Evolutionary conservation across 2,888 invertebrate species (phyloP).

Genomic region (Cordilura impudica): DNA sequence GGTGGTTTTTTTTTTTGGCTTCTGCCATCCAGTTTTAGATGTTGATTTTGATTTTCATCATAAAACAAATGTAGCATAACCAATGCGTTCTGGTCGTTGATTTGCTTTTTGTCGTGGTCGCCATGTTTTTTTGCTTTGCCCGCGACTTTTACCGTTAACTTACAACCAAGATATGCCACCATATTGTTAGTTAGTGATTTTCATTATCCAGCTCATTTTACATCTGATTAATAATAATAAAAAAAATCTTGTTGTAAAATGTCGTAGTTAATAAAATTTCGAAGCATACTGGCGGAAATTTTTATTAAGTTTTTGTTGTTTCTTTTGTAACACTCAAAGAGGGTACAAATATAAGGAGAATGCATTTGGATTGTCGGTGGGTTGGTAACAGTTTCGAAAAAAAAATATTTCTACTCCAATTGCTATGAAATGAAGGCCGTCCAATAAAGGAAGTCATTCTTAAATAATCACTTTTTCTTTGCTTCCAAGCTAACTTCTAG

Average conservation of each 20-base stretch:
- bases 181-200: slow-evolving; percentile 57
- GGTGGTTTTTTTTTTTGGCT: too few species aligned
- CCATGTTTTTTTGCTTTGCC: slow-evolving; percentile 32
- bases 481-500: too few species aligned
- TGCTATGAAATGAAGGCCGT: too few species aligned
- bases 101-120: slow-evolving; percentile 50
- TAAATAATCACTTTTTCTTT: too few species aligned
- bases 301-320: background rate
- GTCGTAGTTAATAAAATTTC: slow-evolving; percentile 19
- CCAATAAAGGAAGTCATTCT: too few species aligned
- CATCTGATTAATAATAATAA: slow-evolving; percentile 64
- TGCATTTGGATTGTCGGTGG: too few species aligned
- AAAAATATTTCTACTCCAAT: too few species aligned
- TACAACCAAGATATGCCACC: slow-evolving; percentile 51
- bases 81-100: slow-evolving; percentile 59
- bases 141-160: background rate
- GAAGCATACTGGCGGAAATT: slow-evolving; percentile 20
- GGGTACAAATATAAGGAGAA: too few species aligned
- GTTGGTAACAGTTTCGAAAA: too few species aligned
- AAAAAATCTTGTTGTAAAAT: slow-evolving; percentile 21
- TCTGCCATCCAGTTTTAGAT: slow-evolving; percentile 17
- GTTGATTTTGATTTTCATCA: slow-evolving; percentile 49
- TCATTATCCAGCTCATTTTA: slow-evolving; percentile 60
- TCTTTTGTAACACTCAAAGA: too few species aligned
- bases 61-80: slow-evolving; percentile 64